Conservation (phyloP, 2,797 vertebrate species). For the Craterocephalus amniculus region DNA sequence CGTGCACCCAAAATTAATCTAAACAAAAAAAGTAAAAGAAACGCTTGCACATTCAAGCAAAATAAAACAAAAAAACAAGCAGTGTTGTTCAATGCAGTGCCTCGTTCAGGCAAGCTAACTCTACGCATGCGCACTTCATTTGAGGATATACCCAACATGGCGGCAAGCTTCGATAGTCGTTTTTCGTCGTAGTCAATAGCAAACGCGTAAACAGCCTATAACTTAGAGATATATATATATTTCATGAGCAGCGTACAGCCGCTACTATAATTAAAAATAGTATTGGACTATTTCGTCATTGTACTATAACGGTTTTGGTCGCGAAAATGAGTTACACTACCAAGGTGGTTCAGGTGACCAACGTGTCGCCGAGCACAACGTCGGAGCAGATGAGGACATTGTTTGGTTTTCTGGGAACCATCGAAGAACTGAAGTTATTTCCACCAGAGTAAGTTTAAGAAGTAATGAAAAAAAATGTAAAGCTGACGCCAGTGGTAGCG, state of each 20-base stretch:
- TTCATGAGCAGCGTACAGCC: neutral
- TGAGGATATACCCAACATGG: conserved; percentile 62
- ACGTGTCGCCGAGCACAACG: conserved; percentile 93
- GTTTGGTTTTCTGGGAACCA: conserved; percentile 95
- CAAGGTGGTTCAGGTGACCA: conserved; percentile 94
- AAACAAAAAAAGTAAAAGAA: neutral
- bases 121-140: conserved; percentile 58
- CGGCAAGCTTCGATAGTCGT: conserved; percentile 21
- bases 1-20: neutral
- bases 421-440: conserved; percentile 93
- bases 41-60: neutral
- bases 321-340: conserved; percentile 82
- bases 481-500: rapidly evolving
- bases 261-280: rapidly evolving
- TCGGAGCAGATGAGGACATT: conserved; percentile 97
- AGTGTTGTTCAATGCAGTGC: neutral
- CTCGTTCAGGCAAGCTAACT: neutral
- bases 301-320: neutral
- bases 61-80: neutral
- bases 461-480: rapidly evolving
- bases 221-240: neutral
- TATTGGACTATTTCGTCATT: neutral
- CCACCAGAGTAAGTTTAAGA: conserved; percentile 90
- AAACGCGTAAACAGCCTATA: conserved; percentile 5
- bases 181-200: conserved; percentile 38